A percentile compares a stretch with the other conserved stretches of the same genome.
These are phyloP conservation scores for Caranx melampygus DNA, from an alignment of 2,113 vertebrate genomes.

Conservation along the genomic window DNA sequence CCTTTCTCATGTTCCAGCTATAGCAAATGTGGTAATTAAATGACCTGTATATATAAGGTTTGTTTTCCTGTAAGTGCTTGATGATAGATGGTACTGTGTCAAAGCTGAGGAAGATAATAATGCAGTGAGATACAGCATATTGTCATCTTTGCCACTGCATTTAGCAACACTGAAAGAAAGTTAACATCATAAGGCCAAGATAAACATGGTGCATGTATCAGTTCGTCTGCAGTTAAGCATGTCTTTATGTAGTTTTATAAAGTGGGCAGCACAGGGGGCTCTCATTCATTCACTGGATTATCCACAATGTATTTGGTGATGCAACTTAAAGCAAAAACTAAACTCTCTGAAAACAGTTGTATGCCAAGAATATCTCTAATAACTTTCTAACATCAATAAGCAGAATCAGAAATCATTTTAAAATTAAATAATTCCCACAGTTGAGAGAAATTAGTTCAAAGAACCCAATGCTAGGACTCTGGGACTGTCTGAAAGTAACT, in stretches of 20 bases:
- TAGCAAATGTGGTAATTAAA: not conserved
- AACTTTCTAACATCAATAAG: conserved; percentile 15
- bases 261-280: not conserved
- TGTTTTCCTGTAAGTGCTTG: not conserved
- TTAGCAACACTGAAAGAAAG: not conserved
- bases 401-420: conserved; percentile 61
- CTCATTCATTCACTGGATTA: not conserved
- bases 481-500: conserved; percentile 20
- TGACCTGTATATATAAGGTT: not conserved
- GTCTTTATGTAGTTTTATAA: conserved; percentile 9
- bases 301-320: not conserved
- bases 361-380: not conserved
- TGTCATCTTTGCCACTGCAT: not conserved
- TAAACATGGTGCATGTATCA: not conserved
- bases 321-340: conserved; percentile 18
- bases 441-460: conserved; percentile 20
- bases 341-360: not conserved
- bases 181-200: not conserved
- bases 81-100: conserved; percentile 15
- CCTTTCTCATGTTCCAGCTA: not conserved
- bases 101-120: not conserved
- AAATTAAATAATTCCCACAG: conserved; percentile 32
- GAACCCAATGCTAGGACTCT: conserved; percentile 26
- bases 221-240: conserved; percentile 5
- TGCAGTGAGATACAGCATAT: not conserved